A percentile compares a stretch with the other conserved stretches of the same genome.
phyloP scores from a whole-genome alignment of 2,888 invertebrate species.

The Synanthedon tipuliformis region DNA sequence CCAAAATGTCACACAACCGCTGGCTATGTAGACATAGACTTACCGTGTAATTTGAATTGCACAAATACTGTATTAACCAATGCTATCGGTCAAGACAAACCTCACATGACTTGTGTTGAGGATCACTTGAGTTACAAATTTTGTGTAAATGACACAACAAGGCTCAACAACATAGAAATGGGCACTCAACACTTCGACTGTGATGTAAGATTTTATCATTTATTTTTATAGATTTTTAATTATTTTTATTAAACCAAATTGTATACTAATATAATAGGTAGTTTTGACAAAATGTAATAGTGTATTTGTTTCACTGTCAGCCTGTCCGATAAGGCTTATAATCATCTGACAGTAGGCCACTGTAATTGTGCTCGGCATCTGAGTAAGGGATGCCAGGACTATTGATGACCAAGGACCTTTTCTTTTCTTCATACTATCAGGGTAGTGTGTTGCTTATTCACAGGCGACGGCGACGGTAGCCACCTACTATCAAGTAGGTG shows the following conservation, averaged over 20 bases:
- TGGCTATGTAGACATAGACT: constrained; percentile 39
- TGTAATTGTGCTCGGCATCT: no score
- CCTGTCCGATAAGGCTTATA: no score
- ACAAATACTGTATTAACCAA: constrained; percentile 18
- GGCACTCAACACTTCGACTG: constrained; percentile 17
- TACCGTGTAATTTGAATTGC: constrained; percentile 40
- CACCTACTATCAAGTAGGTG: no score
- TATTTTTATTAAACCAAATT: not conserved
- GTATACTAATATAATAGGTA: no score
- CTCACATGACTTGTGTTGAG: constrained; percentile 45
- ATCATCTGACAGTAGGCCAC: no score
- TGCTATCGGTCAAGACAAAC: constrained; percentile 19
- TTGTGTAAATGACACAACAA: constrained; percentile 18
- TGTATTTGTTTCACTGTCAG: no score
- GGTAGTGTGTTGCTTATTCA: no score
- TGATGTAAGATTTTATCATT: constrained; percentile 12
- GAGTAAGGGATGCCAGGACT: no score
- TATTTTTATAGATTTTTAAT: not conserved
- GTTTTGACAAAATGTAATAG: no score
- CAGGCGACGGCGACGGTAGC: no score
- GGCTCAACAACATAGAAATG: constrained; percentile 14
- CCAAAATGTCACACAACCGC: constrained; percentile 35
- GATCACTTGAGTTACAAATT: constrained; percentile 29
- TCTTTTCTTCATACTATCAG: no score
- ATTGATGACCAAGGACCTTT: no score